Base-by-base conservation (phyloP, 2,797 vertebrate genomes). In the Scolopax bukidnonensis region DNA sequence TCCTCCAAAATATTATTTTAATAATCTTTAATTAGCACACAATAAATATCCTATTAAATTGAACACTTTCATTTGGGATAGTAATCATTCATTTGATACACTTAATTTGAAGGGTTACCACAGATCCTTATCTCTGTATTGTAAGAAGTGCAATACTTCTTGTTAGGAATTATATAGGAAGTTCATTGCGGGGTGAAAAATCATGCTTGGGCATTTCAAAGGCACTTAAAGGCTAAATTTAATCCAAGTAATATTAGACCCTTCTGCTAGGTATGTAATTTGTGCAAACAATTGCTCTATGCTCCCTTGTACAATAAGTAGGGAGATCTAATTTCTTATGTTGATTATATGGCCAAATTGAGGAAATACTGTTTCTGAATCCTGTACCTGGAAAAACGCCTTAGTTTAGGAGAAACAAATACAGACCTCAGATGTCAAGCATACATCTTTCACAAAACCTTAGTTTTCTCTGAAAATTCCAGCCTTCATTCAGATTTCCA, bases 21-120 rank as follows among this genome's bases (percentile, higher is more conserved):
- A 97, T 96, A 94, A 96, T 96, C 79, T 97, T 97, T 97, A 97
- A 97, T 98, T 97, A 97, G 90, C 76, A 76, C 54, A 95, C 65
- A 96, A 93, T 96, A 96, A 97, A 95, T 93, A 96, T 81, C 82
- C 48, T 92, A 82, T 96, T 97, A 95, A 96, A 94, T 67, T 27
- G 32, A 94, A 90, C 27, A 65, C 48, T 95, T 97, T 89, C 12
- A 63, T 94, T 97, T 97, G 90, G 33, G 45, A 97, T 95, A 96
- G 90, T 75, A 97, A 97, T 97, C 97, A 97, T 95, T 97, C 86
- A 94, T 89, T 94, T 96, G 92, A 91, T 93, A 95, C 90, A 86
- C 78, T 97, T 96, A 79, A 85, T 96, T 96, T 97, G 93, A 97
- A 97, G 93, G 71, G 59, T 93, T 96, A 95, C 87, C 93, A 71